These are phyloP conservation scores for Formica exsecta DNA, from an alignment of 1,140 invertebrate species.

Conservation along the genomic window DNA sequence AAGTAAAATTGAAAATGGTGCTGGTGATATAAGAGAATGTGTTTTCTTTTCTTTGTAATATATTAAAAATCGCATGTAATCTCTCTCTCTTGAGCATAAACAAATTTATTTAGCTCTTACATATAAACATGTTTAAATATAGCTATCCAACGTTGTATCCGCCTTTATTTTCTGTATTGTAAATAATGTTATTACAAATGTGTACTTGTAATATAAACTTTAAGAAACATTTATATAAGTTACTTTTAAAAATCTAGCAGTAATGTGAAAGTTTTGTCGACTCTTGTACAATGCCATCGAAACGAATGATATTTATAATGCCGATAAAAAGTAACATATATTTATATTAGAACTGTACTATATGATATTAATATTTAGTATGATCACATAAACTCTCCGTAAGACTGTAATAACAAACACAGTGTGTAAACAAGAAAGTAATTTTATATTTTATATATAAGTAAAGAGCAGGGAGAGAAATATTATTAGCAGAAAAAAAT, in stretches of 20 bases:
- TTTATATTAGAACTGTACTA: conserved; percentile 39
- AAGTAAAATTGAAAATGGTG: conserved; percentile 24
- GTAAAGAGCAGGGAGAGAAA: not conserved
- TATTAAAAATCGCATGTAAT: not conserved
- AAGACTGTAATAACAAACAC: conserved; percentile 57
- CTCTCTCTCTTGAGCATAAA: not conserved
- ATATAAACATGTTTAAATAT: not conserved
- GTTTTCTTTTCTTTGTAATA: conserved; percentile 19
- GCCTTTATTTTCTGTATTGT: conserved; percentile 37
- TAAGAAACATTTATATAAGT: conserved; percentile 19
- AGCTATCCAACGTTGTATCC: not conserved
- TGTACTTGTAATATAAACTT: conserved; percentile 45
- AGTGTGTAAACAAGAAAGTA: conserved; percentile 67
- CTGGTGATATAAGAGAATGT: conserved; percentile 28
- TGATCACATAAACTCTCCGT: conserved; percentile 27
- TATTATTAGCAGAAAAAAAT: not conserved
- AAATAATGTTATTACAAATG: conserved; percentile 43
- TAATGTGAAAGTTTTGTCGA: not conserved
- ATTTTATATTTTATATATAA: conserved; percentile 73
- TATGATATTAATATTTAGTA: conserved; percentile 25
- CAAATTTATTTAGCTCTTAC: not conserved
- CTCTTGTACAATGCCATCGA: conserved; percentile 22
- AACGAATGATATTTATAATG: not conserved
- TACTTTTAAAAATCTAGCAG: conserved; percentile 21
- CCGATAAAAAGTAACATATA: conserved; percentile 23